Evolutionary conservation across 1,140 invertebrate species (phyloP), one percentile per base, ranked within the genome.

Genomic region (Ridgeia piscesae): DNA sequence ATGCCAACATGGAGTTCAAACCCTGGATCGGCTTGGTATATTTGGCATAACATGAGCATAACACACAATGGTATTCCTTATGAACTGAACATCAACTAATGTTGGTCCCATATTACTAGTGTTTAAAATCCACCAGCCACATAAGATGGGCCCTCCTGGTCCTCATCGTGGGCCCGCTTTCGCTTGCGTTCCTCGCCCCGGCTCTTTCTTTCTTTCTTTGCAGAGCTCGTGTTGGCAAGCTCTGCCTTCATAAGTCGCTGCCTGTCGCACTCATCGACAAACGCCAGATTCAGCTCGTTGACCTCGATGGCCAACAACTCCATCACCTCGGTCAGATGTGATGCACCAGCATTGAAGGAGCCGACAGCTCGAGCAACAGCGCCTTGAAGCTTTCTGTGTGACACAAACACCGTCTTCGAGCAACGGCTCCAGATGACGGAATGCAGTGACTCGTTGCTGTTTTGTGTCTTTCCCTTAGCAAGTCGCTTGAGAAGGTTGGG

Each of bases 361-460:
- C 17, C 89, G 17, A 90, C 89, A 90, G 89, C 89, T 90, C 34
- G 11, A 35, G 89, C 89, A 27, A 90, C 89, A n/a, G 0, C 89
- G 8, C 33, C 89, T 34, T 90, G 89, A 14, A 90, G 35, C 33
- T 34, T 90, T 33, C 33, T 27, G 34, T 90, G 33, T 6, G 34
- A 34, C 17, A 90, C 92, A 92, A 92, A 92, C 34, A 88, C 88
- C 1, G 88, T 90, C 42, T 92, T 92, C 6, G 92, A 50, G 27
- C 58, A n/a, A 27, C 35, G 35, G 9, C 31, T 89, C 88, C 88
- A 92, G 35, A 92, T n/a, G 88, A 90, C 89, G 4, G 92, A 91
- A 33, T 92, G 92, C 31, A 92, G 88, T 33, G 77, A 92, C 35
- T 92, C 92, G 89, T 92, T 92, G 27, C 33, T 89, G 35, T 92